Percentiles rank a stretch among this genome's conserved stretches.
Conservation (phyloP, 2,797 vertebrate genomes). For the Fundulus diaphanus region DNA sequence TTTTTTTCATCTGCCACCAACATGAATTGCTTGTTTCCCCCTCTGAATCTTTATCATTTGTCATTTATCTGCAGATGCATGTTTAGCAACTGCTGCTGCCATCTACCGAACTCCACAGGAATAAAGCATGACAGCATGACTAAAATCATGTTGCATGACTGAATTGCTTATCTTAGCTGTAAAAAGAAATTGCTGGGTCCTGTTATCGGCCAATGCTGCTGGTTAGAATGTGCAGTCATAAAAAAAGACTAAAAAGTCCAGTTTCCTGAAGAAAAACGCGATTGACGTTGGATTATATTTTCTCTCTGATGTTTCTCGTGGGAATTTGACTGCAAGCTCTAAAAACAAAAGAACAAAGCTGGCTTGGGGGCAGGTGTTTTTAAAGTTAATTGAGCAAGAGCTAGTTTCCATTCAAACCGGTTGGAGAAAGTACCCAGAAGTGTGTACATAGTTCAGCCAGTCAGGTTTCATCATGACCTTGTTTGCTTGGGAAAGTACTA, state of each 20-base stretch:
- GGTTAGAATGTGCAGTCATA: not conserved
- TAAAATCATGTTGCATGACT: not conserved
- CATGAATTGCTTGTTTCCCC: no score
- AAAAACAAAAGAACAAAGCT: not conserved
- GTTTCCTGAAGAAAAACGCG: not conserved
- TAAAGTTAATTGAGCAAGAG: not conserved
- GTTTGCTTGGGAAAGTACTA: not conserved
- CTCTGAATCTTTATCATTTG: no score
- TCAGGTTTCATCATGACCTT: not conserved
- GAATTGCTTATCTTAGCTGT: not conserved
- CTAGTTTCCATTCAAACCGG: not conserved
- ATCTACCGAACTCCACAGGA: not conserved
- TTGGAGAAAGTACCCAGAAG: not conserved
- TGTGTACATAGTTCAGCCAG: not conserved
- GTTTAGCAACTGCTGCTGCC: not conserved
- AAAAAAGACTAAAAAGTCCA: not conserved
- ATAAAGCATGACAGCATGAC: not conserved
- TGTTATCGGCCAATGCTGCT: not conserved
- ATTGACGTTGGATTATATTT: not conserved
- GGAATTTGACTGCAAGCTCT: not conserved
- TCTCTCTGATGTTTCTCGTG: not conserved
- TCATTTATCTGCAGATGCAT: not conserved
- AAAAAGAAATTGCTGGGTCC: not conserved
- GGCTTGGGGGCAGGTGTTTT: not conserved
- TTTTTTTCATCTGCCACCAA: not conserved